Evolutionary conservation across 2,888 invertebrate genomes (phyloP).

Genomic region (Ochlodes sylvanus): DNA sequence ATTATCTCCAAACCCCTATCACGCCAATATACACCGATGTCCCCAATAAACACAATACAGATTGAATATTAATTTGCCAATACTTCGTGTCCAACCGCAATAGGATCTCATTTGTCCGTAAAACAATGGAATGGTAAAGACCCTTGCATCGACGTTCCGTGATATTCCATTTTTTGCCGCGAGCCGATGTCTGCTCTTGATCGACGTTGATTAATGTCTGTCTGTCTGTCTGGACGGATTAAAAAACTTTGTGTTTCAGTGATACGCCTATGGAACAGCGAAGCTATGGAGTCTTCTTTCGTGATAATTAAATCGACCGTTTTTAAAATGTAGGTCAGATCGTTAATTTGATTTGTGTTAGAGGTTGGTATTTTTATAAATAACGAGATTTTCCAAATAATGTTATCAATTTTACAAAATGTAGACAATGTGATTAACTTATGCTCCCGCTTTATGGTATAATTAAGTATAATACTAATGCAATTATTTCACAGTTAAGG

Average conservation of each 20-base stretch:
- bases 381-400: too few species aligned
- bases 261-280: slow-evolving; percentile 53
- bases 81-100: slow-evolving; percentile 1
- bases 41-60: neutral
- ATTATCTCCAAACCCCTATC: too few species aligned
- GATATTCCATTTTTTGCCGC: slow-evolving; percentile 45
- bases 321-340: too few species aligned
- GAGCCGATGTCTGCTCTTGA: slow-evolving; percentile 67
- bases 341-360: too few species aligned
- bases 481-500: too few species aligned
- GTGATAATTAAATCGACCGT: too few species aligned
- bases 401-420: too few species aligned
- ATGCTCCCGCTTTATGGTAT: too few species aligned
- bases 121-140: slow-evolving; percentile 24
- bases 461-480: too few species aligned
- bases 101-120: neutral
- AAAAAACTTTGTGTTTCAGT: slow-evolving; percentile 82
- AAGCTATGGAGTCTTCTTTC: slow-evolving; percentile 49
- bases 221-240: slow-evolving; percentile 70
- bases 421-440: too few species aligned
- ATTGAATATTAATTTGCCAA: neutral
- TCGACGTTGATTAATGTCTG: slow-evolving; percentile 83
- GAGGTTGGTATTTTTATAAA: too few species aligned
- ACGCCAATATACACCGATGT: too few species aligned
- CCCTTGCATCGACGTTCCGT: slow-evolving; percentile 38